These are phyloP conservation scores for Harpagifer antarcticus DNA, from an alignment of 2,797 vertebrate species.

Conservation along the genomic window DNA sequence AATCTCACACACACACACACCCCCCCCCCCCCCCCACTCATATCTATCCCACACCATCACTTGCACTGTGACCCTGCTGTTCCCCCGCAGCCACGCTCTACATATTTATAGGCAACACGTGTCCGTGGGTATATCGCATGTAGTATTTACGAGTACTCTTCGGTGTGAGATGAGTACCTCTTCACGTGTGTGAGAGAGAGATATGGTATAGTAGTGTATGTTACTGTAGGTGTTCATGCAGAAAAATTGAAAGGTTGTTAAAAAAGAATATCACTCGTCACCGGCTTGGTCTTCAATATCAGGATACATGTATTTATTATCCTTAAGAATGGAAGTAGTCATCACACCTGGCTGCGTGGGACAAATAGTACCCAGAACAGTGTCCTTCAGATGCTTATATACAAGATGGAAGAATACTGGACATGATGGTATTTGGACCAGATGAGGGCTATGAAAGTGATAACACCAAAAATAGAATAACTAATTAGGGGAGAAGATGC, in stretches of 20 bases:
- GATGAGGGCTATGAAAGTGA: neutral
- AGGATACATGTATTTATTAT: too few relatives aligned
- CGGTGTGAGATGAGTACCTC: conserved; percentile 25
- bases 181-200: neutral
- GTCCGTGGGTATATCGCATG: conserved; percentile 31
- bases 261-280: too few relatives aligned
- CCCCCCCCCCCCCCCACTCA: neutral
- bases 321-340: too few relatives aligned
- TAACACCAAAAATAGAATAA: too few relatives aligned
- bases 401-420: too few relatives aligned
- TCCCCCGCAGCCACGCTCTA: conserved; percentile 31
- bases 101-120: conserved; percentile 50
- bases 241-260: too few relatives aligned
- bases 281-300: too few relatives aligned
- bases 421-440: neutral
- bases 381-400: too few relatives aligned
- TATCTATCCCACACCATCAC: conserved; percentile 14
- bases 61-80: conserved; percentile 16
- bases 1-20: conserved; percentile 9
- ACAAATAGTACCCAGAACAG: too few relatives aligned
- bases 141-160: conserved; percentile 51
- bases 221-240: neutral
- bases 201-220: neutral
- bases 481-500: neutral
- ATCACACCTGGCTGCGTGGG: too few relatives aligned